Conservation (phyloP, 1,140 invertebrate species). For the Drosophila navojoa region DNA sequence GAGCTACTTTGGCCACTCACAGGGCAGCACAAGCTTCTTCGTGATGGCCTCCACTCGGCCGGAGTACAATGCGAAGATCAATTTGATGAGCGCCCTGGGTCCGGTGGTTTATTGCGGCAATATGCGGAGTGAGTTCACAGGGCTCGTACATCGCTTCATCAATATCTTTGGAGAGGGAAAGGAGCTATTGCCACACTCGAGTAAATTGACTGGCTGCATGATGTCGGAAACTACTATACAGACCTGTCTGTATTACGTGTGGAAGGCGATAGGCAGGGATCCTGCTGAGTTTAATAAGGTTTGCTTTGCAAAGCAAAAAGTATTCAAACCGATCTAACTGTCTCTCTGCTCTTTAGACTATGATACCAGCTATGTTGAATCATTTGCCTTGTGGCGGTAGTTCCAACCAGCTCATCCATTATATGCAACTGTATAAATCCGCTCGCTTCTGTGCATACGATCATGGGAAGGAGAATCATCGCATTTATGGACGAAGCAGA, state of each 20-base stretch:
- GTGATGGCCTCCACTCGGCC: constrained; percentile 87
- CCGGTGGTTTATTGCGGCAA: constrained; percentile 85
- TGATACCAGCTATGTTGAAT: constrained; percentile 56
- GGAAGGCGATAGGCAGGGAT: constrained; percentile 53
- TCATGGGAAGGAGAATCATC: constrained; percentile 81
- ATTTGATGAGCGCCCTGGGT: constrained; percentile 85
- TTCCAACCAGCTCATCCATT: constrained; percentile 57
- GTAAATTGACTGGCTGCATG: constrained; percentile 32
- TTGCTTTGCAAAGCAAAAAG: background rate
- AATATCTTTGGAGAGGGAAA: constrained; percentile 22
- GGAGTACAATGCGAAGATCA: constrained; percentile 86
- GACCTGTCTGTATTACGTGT: constrained; percentile 46
- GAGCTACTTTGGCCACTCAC: constrained; percentile 88
- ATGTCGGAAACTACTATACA: constrained; percentile 26
- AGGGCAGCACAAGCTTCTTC: constrained; percentile 88
- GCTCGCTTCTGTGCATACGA: constrained; percentile 68
- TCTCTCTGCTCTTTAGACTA: constrained; percentile 43
- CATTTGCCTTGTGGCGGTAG: constrained; percentile 62
- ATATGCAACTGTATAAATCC: constrained; percentile 52
- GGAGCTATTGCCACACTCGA: constrained; percentile 51
- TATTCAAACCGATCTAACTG: background rate
- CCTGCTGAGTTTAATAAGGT: constrained; percentile 56
- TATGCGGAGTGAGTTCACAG: constrained; percentile 41
- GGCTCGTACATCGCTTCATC: constrained; percentile 15
- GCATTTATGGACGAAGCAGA: constrained; percentile 82